Conservation (phyloP, 2,888 invertebrate species). For the Pharmacophagus antenor region DNA sequence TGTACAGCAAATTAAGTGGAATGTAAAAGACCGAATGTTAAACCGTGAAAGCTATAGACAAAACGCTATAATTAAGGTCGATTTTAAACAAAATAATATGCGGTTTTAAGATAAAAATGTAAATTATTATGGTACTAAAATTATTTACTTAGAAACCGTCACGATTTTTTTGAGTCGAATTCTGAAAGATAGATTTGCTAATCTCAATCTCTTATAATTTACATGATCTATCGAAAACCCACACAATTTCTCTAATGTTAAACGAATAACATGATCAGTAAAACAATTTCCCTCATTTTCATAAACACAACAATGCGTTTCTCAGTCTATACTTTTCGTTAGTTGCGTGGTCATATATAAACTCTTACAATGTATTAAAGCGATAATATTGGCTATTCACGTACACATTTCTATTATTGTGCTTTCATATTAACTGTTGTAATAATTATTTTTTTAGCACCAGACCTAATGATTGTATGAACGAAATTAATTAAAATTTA, state of each 20-base stretch:
- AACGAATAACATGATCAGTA: background rate
- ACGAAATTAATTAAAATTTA: too few species aligned
- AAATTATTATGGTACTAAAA: background rate
- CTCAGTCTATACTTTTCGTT: slow-evolving; percentile 24
- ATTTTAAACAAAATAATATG: too few species aligned
- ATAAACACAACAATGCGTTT: slow-evolving; percentile 10
- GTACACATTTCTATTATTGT: slow-evolving; percentile 26
- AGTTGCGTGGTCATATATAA: slow-evolving; percentile 14
- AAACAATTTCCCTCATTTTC: background rate
- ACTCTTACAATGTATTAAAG: slow-evolving; percentile 28
- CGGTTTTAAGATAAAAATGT: background rate
- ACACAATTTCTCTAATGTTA: background rate
- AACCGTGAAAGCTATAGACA: slow-evolving; percentile 21
- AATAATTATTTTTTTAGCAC: slow-evolving; percentile 8
- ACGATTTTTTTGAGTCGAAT: background rate
- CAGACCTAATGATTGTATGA: background rate
- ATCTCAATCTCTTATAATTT: background rate
- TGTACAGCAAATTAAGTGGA: slow-evolving; percentile 24
- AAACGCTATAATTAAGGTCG: background rate
- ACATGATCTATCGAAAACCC: background rate
- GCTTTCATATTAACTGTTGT: slow-evolving; percentile 10
- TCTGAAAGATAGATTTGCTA: too few species aligned
- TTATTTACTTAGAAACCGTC: background rate
- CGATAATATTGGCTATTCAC: slow-evolving; percentile 29
- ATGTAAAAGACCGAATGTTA: slow-evolving; percentile 18